Base-by-base conservation (phyloP, 2,888 invertebrate genomes). In the Hermaeophaga mercurialis region DNA sequence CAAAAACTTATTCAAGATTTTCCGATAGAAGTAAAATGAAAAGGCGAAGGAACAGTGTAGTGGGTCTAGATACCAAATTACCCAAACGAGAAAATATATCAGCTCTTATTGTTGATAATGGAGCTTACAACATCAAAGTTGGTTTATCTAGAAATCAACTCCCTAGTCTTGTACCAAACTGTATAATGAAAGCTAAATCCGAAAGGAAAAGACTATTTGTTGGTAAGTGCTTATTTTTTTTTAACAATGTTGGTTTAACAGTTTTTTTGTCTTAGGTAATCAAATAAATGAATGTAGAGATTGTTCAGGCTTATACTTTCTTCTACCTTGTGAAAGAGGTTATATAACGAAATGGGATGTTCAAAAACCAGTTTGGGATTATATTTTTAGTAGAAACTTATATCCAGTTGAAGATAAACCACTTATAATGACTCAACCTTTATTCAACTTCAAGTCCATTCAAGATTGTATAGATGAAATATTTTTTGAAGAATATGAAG, bases 211-310 rank as follows among this genome's bases (percentile, higher is more conserved):
- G 98, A 36, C 89, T 94, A 0, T 99, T 97, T 76, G 86, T 99
- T 53, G 52, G 52, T 34, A 38, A 6, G 11, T 45, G 18, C 8
- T 6, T 28, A n/a, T 28, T 28, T 6, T 6, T 22, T 22, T 5
- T 22, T 22, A 6, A 28, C 2, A 28, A 28, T 28, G 3, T 8
- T 28, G 14, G 15, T 4, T 17, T 18, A 26, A 1, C 15, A 28
- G 4, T 6, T 28, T 18, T 28, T 31, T 12, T 28, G 2, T 28
- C n/a, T 1, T 28, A 45, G 97, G 91, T 0, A 87, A 90, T 69
- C 97, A 99, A 80, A 89, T 99, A 11, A 93, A 97, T 59, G 97
- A 98, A 66, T 98, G 98, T 73, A 84, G 96, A 18, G 99, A 99
- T 75, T 89, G 94, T 1, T 96, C 97, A 0, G 94, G 96, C 0